Evolutionary conservation across 2,888 invertebrate species (phyloP).

Genomic region (Byasa hedistus): DNA sequence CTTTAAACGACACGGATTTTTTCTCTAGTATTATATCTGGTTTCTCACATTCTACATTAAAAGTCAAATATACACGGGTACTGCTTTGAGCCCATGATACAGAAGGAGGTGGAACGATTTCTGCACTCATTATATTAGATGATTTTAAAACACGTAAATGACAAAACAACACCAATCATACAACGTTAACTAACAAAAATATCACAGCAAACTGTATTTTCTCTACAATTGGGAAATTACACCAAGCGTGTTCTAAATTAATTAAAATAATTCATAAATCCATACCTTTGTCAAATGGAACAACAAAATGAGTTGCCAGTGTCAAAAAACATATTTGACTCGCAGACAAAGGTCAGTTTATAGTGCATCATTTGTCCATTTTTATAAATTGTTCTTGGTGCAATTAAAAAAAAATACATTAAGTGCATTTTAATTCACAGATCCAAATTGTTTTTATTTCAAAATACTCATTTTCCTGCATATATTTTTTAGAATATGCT

Average conservation of each 20-base stretch:
- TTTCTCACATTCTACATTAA: conserved; percentile 94
- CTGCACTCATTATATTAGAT: conserved; percentile 35
- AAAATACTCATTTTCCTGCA: no score
- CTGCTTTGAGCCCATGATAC: conserved; percentile 96
- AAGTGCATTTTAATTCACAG: no score
- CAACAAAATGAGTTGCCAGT: conserved; percentile 25
- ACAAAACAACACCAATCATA: neutral
- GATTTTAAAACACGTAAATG: neutral
- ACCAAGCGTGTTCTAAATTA: conserved; percentile 22
- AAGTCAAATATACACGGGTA: conserved; percentile 88
- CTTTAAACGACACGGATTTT: conserved; percentile 87
- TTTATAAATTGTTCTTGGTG: no score
- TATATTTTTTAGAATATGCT: no score
- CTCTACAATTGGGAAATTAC: conserved; percentile 12
- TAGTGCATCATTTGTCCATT: no score
- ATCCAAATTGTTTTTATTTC: no score
- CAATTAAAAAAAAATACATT: no score
- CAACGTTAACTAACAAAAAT: neutral
- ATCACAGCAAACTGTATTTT: conserved; percentile 17
- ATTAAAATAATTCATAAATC: conserved; percentile 24
- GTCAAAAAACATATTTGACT: neutral
- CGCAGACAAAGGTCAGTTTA: neutral
- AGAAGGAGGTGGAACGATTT: conserved; percentile 77
- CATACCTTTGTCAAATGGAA: conserved; percentile 22
- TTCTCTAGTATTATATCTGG: conserved; percentile 86